Base-by-base conservation (phyloP, 1,140 invertebrate species). In the Drosophila simulans region DNA sequence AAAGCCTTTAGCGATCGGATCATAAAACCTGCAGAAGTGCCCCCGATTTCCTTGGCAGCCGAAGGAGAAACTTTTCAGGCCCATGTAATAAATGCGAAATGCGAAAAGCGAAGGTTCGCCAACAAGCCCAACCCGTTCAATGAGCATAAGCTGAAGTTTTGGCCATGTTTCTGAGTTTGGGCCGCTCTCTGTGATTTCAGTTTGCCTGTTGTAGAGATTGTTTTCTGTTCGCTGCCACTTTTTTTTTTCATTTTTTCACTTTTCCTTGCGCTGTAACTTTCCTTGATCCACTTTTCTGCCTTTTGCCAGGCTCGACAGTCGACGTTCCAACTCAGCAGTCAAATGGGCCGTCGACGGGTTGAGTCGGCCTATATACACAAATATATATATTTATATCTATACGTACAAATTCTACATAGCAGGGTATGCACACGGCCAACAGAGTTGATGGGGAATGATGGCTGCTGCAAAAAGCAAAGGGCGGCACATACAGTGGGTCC, bases 231-330 rank as follows among this genome's bases (percentile, higher is more conserved):
- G 53, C 40, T 76, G 55, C 48, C 62, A 68, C 54, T 54, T 54
- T 58, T n/a, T 15, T 13, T 34, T 62, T 60, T 22, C 55, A 54
- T 34, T 58, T 64, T 55, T 51, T 45, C 66, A 55, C 56, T 64
- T 39, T 58, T 71, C 65, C 58, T 35, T 66, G 34, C 15, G 65
- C 57, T 55, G 58, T 49, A 76, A 65, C 78, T 82, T 37, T 85
- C 84, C 84, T 89, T 89, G 84, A 89, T 89, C 84, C 81, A 89
- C 77, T 89, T 89, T 85, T 66, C 68, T 56, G 62, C 53, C 62
- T 72, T 77, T 49, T 57, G 59, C 59, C 73, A 11, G 25, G 60
- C 66, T 53, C 63, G 57, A 51, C 75, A 76, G 60, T 55, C 65
- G 39, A 40, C 53, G 64, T 83, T 84, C 80, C 80, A 76, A 80